Conservation (phyloP, 2,797 vertebrate genomes). For the Lacerta viridis region DNA sequence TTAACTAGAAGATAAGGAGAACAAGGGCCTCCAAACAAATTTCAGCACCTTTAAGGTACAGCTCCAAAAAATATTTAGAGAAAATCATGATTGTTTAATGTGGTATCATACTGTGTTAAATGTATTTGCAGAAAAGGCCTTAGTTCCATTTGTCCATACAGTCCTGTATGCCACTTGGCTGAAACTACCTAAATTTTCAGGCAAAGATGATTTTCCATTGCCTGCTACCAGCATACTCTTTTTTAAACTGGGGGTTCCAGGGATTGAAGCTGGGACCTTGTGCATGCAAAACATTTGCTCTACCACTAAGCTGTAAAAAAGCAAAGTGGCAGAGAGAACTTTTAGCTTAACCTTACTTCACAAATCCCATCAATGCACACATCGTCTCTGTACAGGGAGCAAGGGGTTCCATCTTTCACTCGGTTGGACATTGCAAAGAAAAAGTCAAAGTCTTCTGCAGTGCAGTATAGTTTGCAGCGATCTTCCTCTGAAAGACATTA, state of each 20-base stretch:
- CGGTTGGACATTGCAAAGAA: slow-evolving; percentile 98
- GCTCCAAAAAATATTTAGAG: no score
- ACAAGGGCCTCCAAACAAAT: no score
- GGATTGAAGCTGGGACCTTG: background rate
- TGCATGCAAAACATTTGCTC: background rate
- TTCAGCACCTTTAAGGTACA: no score
- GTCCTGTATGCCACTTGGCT: background rate
- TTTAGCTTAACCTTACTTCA: slow-evolving; percentile 85
- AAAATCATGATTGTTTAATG: no score
- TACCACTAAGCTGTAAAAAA: background rate
- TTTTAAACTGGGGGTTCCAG: background rate
- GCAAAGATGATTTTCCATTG: no score
- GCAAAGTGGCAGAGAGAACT: slow-evolving; percentile 49
- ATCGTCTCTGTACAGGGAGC: slow-evolving; percentile 87
- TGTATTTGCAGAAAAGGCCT: no score
- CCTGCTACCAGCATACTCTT: no score
- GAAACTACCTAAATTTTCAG: background rate
- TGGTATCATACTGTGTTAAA: no score
- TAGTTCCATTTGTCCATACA: background rate
- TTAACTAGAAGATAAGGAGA: no score
- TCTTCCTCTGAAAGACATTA: slow-evolving; percentile 87
- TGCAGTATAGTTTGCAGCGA: slow-evolving; percentile 97
- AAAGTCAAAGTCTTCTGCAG: slow-evolving; percentile 97
- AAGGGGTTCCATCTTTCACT: slow-evolving; percentile 95
- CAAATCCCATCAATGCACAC: slow-evolving; percentile 96